Conservation (phyloP, 1,140 invertebrate genomes). For the Bombus picipes region DNA sequence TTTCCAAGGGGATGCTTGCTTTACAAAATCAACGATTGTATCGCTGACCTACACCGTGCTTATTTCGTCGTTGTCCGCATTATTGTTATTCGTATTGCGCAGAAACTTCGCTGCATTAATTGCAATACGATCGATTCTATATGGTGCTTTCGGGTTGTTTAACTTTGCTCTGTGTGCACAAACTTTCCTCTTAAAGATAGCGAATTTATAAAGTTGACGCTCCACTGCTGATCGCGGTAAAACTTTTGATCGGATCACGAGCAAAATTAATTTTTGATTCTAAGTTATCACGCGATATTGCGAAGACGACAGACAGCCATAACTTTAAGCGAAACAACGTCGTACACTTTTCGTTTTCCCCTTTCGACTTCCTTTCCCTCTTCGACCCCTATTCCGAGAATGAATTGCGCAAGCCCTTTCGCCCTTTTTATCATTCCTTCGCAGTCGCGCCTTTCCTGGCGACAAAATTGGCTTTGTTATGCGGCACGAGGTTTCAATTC, state of each 20-base stretch:
- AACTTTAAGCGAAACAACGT: background rate
- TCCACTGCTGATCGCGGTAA: too few species aligned
- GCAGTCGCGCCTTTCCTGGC: slow-evolving; percentile 9
- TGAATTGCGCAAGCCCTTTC: background rate
- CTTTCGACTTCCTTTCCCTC: too few species aligned
- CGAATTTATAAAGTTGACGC: background rate
- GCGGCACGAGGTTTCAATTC: slow-evolving; percentile 59
- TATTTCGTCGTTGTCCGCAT: background rate
- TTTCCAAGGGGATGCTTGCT: background rate
- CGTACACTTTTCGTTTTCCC: background rate
- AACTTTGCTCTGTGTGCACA: background rate
- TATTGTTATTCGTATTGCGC: background rate
- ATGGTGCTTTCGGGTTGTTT: background rate
- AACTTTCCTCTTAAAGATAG: slow-evolving; percentile 4
- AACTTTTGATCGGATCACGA: too few species aligned
- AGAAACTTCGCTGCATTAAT: background rate
- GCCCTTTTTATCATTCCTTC: slow-evolving; percentile 25
- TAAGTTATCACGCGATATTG: too few species aligned
- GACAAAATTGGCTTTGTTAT: slow-evolving; percentile 69
- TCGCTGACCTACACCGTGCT: too few species aligned
- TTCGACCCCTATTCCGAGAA: background rate
- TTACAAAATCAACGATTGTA: too few species aligned
- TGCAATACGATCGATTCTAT: background rate
- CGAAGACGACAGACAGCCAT: background rate
- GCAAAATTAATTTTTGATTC: background rate